Percentiles rank a stretch among this genome's conserved stretches.
Conservation (phyloP, 2,888 invertebrate species). For the Drosophila sordidula region DNA sequence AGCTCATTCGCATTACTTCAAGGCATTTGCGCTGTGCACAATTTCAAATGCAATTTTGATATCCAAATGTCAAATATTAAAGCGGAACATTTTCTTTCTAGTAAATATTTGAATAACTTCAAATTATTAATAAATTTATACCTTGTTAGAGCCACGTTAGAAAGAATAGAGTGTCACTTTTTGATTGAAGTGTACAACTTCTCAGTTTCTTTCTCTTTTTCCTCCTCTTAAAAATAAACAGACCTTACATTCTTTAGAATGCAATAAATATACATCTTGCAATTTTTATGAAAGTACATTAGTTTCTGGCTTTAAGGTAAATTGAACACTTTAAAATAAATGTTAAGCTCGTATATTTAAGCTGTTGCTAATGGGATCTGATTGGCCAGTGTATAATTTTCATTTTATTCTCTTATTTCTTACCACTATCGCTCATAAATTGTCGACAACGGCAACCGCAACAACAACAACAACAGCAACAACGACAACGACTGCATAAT, state of each 20-base stretch:
- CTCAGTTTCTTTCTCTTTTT: too few species aligned
- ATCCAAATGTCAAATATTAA: too few species aligned
- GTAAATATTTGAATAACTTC: too few species aligned
- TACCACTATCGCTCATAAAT: conserved; percentile 60
- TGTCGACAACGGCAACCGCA: conserved; percentile 46
- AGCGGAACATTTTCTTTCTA: too few species aligned
- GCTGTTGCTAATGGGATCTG: conserved; percentile 24
- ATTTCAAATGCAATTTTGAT: neutral
- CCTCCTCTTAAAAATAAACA: too few species aligned
- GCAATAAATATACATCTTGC: too few species aligned
- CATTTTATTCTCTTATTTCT: conserved; percentile 31
- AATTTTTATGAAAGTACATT: neutral
- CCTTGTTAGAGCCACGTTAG: too few species aligned
- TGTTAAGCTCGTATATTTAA: neutral
- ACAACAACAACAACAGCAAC: conserved; percentile 16
- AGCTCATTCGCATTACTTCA: conserved; percentile 17
- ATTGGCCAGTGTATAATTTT: conserved; percentile 52
- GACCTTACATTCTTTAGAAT: too few species aligned
- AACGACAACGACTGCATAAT: conserved; percentile 22
- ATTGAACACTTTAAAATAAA: neutral
- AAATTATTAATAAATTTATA: too few species aligned
- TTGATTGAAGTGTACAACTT: too few species aligned
- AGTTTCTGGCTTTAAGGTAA: neutral
- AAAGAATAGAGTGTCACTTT: too few species aligned
- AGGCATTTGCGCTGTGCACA: conserved; percentile 8